phyloP scores from a whole-genome alignment of 2,888 invertebrate species.

The Elaeidobius kamerunicus region DNA sequence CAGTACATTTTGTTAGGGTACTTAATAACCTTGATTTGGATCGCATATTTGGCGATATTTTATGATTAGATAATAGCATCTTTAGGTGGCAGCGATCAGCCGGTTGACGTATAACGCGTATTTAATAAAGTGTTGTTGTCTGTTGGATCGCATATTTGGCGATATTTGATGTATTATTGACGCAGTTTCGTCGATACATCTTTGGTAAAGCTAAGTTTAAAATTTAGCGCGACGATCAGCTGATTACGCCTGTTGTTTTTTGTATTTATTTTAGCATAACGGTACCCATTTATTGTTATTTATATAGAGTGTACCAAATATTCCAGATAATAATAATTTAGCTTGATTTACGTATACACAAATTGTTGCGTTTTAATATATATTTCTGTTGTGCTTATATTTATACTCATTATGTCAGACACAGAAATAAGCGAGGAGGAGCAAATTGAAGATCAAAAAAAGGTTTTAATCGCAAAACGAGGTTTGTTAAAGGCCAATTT shows the following conservation, averaged over 20 bases:
- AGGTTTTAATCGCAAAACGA: not conserved
- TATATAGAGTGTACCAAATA: too few relatives aligned
- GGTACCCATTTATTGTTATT: too few relatives aligned
- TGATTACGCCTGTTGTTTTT: too few relatives aligned
- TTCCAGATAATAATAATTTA: too few relatives aligned
- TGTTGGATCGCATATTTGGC: not conserved
- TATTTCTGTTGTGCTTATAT: not conserved
- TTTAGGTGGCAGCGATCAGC: too few relatives aligned
- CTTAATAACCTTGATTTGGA: too few relatives aligned
- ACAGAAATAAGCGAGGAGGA: too few relatives aligned
- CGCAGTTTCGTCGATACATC: not conserved
- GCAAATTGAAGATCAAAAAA: conserved; percentile 13
- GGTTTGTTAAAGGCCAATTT: conserved; percentile 8
- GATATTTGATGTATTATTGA: not conserved
- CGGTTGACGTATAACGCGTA: not conserved
- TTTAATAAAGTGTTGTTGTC: not conserved
- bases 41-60: not conserved
- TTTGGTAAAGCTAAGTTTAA: too few relatives aligned
- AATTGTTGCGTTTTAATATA: not conserved
- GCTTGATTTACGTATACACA: not conserved
- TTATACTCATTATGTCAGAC: not conserved
- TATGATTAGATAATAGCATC: not conserved
- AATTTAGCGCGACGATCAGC: too few relatives aligned
- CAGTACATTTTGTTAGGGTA: too few relatives aligned
- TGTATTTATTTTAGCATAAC: too few relatives aligned